Evolutionary conservation across 2,797 vertebrate genomes (phyloP).

Genomic region (Siniperca scherzeri): DNA sequence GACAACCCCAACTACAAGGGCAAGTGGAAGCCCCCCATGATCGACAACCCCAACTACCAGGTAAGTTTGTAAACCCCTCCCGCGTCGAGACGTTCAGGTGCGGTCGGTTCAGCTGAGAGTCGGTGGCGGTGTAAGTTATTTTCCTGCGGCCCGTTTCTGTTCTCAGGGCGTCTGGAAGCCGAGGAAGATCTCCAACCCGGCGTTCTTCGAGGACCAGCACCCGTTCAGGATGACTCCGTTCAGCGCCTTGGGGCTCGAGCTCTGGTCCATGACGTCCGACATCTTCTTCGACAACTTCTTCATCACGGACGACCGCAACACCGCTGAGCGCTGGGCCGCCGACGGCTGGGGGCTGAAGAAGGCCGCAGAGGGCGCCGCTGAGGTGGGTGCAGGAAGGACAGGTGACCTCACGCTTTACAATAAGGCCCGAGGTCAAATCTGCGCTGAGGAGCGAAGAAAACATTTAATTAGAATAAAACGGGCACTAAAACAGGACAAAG

Average conservation of each 20-base stretch:
- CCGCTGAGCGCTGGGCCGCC: slow-evolving; percentile 92
- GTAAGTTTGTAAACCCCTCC: slow-evolving; percentile 67
- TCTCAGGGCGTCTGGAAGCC: slow-evolving; percentile 97
- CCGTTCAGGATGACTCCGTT: slow-evolving; percentile 96
- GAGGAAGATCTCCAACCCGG: slow-evolving; percentile 94
- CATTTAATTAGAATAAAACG: too few species aligned
- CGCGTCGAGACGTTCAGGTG: not conserved
- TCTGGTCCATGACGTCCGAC: slow-evolving; percentile 99
- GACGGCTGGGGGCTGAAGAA: slow-evolving; percentile 98
- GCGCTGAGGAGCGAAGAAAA: too few species aligned
- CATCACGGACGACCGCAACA: slow-evolving; percentile 90
- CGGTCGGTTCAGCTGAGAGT: too few species aligned
- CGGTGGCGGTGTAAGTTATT: too few species aligned
- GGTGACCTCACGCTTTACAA: not conserved
- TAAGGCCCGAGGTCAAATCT: too few species aligned
- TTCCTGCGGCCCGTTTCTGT: not conserved
- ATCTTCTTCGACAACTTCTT: slow-evolving; percentile 99
- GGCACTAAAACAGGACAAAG: too few species aligned
- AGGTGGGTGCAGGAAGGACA: slow-evolving; percentile 82
- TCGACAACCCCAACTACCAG: slow-evolving; percentile 99
- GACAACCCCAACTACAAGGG: slow-evolving; percentile 98
- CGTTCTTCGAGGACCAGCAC: slow-evolving; percentile 96
- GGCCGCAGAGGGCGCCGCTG: slow-evolving; percentile 95
- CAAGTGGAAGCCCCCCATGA: slow-evolving; percentile 98
- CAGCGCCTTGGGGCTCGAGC: slow-evolving; percentile 95